Base-by-base conservation (phyloP, 2,888 invertebrate genomes). In the Dioctria linearis region DNA sequence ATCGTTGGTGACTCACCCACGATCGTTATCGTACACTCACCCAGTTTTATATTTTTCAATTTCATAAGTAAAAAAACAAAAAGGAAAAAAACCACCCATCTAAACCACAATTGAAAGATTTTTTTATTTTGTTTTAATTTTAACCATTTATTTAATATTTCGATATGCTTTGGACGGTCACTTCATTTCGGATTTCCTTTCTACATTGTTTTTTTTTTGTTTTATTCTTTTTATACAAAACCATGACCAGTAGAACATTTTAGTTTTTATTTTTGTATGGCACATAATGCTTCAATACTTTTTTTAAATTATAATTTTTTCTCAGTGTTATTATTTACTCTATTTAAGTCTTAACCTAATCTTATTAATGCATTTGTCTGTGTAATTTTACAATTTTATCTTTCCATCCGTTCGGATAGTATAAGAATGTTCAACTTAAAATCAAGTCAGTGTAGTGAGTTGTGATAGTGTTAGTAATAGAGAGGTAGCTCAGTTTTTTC, bases 91-190 rank as follows among this genome's bases (percentile, higher is more conserved):
- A 71, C 39, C 37, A 71, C 49, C 13, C 49, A 13, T 4, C 11
- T 11, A 2, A 6, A 46, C 2, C 5, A 46, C 2, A 9, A 46
- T 46, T 46, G 40, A 4, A 49, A 5, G 5, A 46, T 51, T 51
- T 59, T 75, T 75, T 75, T 51, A 61, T 76, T 25, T 76, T 76
- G 43, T 59, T 75, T 75, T 75, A 42, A 61, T 76, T 25, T 76
- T 76, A 61, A 63, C 49, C 61, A 76, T 51, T 76, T 76, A 76
- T 76, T 76, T 25, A 46, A 49, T 76, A 63, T 46, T 76, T 76
- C 76, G 76, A 76, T 76, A 76, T 76, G 76, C 76, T 76, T 76
- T 76, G 76, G 76, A 76, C 76, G 76, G 76, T 76, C 76, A 76
- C 49, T 49, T 76, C 61, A 6, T 76, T 46, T 76, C 76, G 6